A percentile compares a stretch with the other conserved stretches of the same genome.
phyloP scores from a whole-genome alignment of 2,797 vertebrate species.

The Chelon labrosus region DNA sequence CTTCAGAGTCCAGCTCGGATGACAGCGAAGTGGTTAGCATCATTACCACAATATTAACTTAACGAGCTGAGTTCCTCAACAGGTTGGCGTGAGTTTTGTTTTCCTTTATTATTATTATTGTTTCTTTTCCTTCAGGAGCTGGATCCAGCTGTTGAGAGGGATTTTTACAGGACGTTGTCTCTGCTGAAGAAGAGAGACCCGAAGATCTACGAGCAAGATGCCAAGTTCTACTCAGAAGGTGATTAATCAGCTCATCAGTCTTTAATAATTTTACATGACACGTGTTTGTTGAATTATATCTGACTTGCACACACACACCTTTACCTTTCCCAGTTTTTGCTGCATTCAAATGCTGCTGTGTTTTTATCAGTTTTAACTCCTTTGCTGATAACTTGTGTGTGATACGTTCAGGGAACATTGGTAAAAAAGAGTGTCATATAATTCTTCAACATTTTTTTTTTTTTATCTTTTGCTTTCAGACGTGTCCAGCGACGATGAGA shows the following conservation, averaged over 20 bases:
- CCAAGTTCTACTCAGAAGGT: slow-evolving; percentile 86
- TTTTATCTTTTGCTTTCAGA: slow-evolving; percentile 25
- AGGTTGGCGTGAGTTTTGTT: background rate
- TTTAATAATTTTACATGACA: background rate
- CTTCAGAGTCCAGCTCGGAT: slow-evolving; percentile 88
- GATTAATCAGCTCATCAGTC: slow-evolving; percentile 9
- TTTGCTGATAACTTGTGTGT: too few species aligned
- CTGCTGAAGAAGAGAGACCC: slow-evolving; percentile 94
- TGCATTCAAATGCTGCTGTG: too few species aligned
- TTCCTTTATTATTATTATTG: background rate
- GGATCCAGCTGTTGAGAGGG: slow-evolving; percentile 87
- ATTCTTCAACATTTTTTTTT: background rate
- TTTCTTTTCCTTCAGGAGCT: slow-evolving; percentile 79
- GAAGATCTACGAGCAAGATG: slow-evolving; percentile 89
- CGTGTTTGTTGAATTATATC: too few species aligned
- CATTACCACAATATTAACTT: background rate
- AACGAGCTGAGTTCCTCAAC: too few species aligned
- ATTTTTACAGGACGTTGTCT: slow-evolving; percentile 92
- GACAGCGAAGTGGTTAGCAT: slow-evolving; percentile 86
- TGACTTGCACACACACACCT: too few species aligned
- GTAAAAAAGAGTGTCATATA: too few species aligned
- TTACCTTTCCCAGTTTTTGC: too few species aligned
- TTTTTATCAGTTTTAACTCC: too few species aligned
- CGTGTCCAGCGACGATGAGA: slow-evolving; percentile 51
- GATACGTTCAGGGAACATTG: too few species aligned